Evolutionary conservation across 1,140 invertebrate genomes (phyloP), one percentile per base, ranked within the genome.

Genomic region (Drosophila subpulchrella): DNA sequence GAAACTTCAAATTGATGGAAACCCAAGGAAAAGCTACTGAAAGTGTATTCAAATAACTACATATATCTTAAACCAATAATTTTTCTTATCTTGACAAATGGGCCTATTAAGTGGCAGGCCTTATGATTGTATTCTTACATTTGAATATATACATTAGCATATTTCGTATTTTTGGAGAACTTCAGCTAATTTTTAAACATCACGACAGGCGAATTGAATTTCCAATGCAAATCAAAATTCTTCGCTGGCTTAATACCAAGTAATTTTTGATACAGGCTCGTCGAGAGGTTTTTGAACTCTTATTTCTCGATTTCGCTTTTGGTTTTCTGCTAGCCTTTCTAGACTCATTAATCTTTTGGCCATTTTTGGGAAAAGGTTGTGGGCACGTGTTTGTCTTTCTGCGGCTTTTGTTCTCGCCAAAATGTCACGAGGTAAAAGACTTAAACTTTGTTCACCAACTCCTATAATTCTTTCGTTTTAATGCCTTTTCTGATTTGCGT

Each of bases 341-440:
- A 41, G 30, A 36, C 46, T 17, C 71, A 84, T 75, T 59, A 48
- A 67, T 72, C 60, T 75, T 68, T 42, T 17, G 20, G 34, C 34
- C 55, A 70, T 53, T 15, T 51, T 34, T 48, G 56, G 61, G 41
- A 61, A 44, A 53, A 38, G 38, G 46, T 39, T n/a, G 3, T 56
- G 30, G 50, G n/a, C 81, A 77, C 67, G 81, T 61, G 62, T 6
- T 17, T 6, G 15, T 11, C 7, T 30, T 20, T 60, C 53, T 59
- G 42, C n/a, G n/a, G n/a, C 56, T 59, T 65, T 65, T 70, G 56
- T 56, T 57, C 47, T 48, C 1, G 24, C 15, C 10, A 24, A 86
- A 88, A 82, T 81, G 78, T 65, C 82, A 81, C 63, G 68, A 75
- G 78, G 56, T 78, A 39, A 78, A 77, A 62, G 55, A 61, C 55